Conservation (phyloP, 1,140 invertebrate species). For the Rhagoletis pomonella region DNA sequence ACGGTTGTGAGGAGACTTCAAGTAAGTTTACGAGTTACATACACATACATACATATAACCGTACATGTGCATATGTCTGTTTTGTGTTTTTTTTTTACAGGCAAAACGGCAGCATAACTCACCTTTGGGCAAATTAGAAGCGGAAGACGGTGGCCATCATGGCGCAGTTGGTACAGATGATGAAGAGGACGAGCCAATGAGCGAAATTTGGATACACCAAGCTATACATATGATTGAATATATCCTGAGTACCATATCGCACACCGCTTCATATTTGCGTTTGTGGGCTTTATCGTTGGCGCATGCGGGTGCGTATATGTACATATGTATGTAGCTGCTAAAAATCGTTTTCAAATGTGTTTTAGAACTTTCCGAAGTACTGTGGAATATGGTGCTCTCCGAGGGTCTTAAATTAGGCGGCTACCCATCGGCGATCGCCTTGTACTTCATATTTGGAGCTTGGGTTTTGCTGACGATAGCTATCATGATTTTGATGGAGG, state of each 20-base stretch:
- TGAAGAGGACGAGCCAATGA: slow-evolving; percentile 83
- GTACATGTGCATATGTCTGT: neutral
- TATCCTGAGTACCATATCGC: slow-evolving; percentile 95
- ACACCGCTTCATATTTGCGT: slow-evolving; percentile 96
- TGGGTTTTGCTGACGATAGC: slow-evolving; percentile 93
- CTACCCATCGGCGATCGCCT: slow-evolving; percentile 67
- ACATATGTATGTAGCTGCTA: neutral
- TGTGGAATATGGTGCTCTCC: slow-evolving; percentile 90
- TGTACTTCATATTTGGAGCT: slow-evolving; percentile 88
- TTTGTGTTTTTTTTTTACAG: neutral
- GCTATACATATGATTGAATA: slow-evolving; percentile 98
- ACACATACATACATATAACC: neutral
- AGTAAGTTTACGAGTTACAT: neutral
- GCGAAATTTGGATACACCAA: slow-evolving; percentile 93
- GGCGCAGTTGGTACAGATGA: neutral
- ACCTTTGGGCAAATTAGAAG: neutral
- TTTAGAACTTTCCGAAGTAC: slow-evolving; percentile 89
- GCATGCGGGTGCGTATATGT: slow-evolving; percentile 86
- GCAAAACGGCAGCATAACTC: neutral
- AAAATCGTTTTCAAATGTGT: neutral
- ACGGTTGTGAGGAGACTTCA: neutral
- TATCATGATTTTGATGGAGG: slow-evolving; percentile 98
- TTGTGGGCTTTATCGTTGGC: slow-evolving; percentile 97
- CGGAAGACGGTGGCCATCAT: neutral
- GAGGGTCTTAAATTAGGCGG: slow-evolving; percentile 61